Base-by-base conservation (phyloP, 2,888 invertebrate species). In the Ennomos quercinarius region DNA sequence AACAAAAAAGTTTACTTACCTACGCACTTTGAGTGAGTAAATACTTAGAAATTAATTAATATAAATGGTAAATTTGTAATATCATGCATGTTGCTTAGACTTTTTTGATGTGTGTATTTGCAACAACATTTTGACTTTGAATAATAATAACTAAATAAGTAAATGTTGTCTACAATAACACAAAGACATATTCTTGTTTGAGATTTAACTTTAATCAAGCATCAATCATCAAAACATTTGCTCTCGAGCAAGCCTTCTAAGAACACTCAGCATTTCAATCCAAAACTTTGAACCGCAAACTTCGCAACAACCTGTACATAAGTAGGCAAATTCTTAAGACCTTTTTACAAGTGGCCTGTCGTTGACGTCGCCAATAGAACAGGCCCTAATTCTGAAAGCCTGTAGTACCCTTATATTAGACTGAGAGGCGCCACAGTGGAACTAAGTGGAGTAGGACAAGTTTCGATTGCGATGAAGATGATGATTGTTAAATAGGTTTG, bases 331-430 rank as follows among this genome's bases (percentile, higher is more conserved):
- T 41, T 47, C 45, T 42, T 50, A 60, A 57, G 60, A 53, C 56
- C 67, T 67, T 69, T 68, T 67, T 68, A 49, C 64, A 66, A 67
- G 67, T 63, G 59, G 13, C 37, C 62, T 69, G 69, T 40, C 42
- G 35, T 57, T 69, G 69, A 67, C 67, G 60, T 57, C 61, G 39
- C 57, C 57, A 41, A 55, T 59, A 57, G 58, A 45, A 56, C 54
- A 51, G 40, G 41, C 60, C 58, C 43, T 56, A 61, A 61, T 58
- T 60, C 43, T 9, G 41, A 55, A 54, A 61, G 61, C 34, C 57
- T 57, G 41, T 47, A 63, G 63, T 43, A 40, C 58, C 38, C 66
- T 64, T 57, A 57, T 57, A 54, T 52, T 61, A 54, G 59, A 55
- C 56, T n/a, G 39, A 59, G 65, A 36, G 61, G 43, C 12, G 49